phyloP scores from a whole-genome alignment of 1,140 invertebrate genomes.

The Colletes gigas region DNA sequence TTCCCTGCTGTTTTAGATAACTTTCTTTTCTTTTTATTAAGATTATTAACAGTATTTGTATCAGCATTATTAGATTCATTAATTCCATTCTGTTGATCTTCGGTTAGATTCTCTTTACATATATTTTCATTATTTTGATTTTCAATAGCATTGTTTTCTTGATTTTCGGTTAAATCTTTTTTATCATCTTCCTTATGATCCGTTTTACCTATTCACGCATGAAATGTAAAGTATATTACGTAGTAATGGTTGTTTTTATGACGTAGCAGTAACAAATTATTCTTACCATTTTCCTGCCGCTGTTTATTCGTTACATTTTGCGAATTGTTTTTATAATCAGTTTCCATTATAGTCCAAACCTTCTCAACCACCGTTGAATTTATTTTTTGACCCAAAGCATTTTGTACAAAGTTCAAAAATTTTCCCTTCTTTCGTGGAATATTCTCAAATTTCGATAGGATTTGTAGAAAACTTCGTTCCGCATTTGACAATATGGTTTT shows the following conservation, averaged over 20 bases:
- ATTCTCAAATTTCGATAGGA: conserved; percentile 89
- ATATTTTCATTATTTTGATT: conserved; percentile 78
- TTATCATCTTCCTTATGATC: not conserved
- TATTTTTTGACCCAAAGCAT: conserved; percentile 81
- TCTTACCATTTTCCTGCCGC: conserved; percentile 59
- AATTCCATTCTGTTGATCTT: conserved; percentile 47
- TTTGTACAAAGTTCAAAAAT: conserved; percentile 90
- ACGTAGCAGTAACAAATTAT: not conserved
- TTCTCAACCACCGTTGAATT: conserved; percentile 83
- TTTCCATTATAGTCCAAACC: conserved; percentile 87
- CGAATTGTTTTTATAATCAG: conserved; percentile 81
- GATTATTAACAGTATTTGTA: conserved; percentile 52
- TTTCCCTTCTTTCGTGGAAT: conserved; percentile 95
- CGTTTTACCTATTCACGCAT: not conserved
- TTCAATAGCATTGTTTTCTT: conserved; percentile 67
- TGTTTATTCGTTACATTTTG: not conserved
- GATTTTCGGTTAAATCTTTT: not conserved
- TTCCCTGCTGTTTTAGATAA: conserved; percentile 29
- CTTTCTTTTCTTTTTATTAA: conserved; percentile 53
- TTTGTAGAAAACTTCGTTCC: conserved; percentile 86
- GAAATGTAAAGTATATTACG: not conserved
- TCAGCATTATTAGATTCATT: conserved; percentile 31
- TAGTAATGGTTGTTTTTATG: not conserved
- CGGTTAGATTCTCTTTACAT: conserved; percentile 63
- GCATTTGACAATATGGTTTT: conserved; percentile 81